phyloP scores from a whole-genome alignment of 2,797 vertebrate genomes.

The Taeniopygia guttata region DNA sequence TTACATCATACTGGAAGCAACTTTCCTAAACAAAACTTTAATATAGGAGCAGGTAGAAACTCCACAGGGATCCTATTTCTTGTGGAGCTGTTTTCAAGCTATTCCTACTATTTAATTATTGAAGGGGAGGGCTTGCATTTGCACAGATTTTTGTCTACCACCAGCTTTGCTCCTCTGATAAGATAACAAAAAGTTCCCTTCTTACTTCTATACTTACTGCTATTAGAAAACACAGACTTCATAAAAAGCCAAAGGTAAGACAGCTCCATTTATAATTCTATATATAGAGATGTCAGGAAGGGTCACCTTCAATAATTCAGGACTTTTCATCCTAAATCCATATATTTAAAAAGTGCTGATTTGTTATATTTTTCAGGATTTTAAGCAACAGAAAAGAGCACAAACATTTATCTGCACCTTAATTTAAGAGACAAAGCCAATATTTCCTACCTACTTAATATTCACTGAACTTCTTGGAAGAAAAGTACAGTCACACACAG shows the following conservation, averaged over 20 bases:
- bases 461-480: neutral
- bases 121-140: neutral
- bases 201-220: neutral
- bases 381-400: neutral
- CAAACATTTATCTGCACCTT: neutral
- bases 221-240: neutral
- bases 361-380: neutral
- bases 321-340: neutral
- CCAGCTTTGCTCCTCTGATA: neutral
- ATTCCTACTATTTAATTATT: neutral
- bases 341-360: neutral
- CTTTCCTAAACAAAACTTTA: neutral
- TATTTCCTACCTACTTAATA: neutral
- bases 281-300: neutral
- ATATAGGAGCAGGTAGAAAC: neutral
- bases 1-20: neutral
- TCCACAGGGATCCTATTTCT: neutral
- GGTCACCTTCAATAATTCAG: conserved; percentile 26
- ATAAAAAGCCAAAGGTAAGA: neutral
- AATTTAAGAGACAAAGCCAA: neutral
- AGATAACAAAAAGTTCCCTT: neutral
- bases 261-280: neutral
- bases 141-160: neutral
- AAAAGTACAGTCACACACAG: neutral
- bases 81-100: neutral